A percentile compares a stretch with the other conserved stretches of the same genome.
These are phyloP conservation scores for Microctenopoma stevenorrisi DNA, from an alignment of 2,797 vertebrate genomes.

Conservation along the genomic window DNA sequence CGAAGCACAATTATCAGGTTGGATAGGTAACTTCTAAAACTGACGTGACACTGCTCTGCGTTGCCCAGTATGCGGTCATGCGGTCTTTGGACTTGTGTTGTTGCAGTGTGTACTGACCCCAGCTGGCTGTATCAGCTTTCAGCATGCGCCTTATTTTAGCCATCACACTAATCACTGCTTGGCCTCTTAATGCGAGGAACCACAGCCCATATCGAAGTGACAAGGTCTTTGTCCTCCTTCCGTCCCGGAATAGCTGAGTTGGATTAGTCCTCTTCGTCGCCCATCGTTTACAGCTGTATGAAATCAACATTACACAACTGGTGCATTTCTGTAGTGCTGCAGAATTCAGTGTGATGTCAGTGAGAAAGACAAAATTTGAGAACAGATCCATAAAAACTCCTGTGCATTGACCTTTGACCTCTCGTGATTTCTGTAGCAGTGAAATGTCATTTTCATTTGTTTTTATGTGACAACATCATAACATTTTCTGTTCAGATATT, in stretches of 20 bases:
- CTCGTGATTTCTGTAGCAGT: constrained; percentile 13
- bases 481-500: background rate
- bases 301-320: constrained; percentile 15
- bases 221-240: constrained; percentile 53
- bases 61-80: background rate
- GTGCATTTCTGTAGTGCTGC: background rate
- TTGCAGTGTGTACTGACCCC: constrained; percentile 33
- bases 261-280: constrained; percentile 43
- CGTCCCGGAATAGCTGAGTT: constrained; percentile 50
- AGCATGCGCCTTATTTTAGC: constrained; percentile 70
- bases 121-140: constrained; percentile 65
- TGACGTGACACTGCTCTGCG: background rate
- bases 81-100: constrained; percentile 22
- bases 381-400: background rate
- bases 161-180: constrained; percentile 33
- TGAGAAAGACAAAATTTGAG: background rate
- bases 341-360: background rate
- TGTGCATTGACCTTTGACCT: constrained; percentile 45
- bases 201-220: constrained; percentile 22
- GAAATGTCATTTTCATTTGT: constrained; percentile 6
- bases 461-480: background rate
- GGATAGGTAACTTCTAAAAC: background rate
- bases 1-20: background rate
- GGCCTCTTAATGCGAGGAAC: constrained; percentile 30
- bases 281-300: background rate